Conservation (phyloP, 2,888 invertebrate genomes). For the Drosophila phalerata region DNA sequence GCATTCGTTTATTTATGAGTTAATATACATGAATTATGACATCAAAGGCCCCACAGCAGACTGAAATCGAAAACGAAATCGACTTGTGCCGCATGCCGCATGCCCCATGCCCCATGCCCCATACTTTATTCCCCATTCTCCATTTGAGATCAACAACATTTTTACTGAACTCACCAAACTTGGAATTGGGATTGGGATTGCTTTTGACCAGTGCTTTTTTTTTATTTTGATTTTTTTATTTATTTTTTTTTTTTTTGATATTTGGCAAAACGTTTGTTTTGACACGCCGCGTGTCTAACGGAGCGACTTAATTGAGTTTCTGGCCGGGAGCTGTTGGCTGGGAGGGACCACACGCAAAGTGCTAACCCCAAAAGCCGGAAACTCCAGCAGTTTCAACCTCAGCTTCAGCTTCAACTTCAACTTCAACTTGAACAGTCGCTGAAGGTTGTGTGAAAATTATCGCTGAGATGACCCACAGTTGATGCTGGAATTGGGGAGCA, state of each 20-base stretch:
- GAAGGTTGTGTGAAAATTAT: conserved; percentile 74
- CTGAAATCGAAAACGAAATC: conserved; percentile 64
- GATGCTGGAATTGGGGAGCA: conserved; percentile 44
- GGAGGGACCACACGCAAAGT: conserved; percentile 69
- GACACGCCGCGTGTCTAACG: conserved; percentile 78
- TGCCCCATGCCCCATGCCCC: conserved; percentile 3
- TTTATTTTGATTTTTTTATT: conserved; percentile 1
- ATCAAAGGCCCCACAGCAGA: conserved; percentile 78
- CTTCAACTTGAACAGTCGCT: neutral
- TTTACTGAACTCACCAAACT: conserved; percentile 36
- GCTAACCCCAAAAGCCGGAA: conserved; percentile 50
- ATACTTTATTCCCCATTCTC: neutral
- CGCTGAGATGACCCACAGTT: conserved; percentile 35
- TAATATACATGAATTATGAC: conserved; percentile 85
- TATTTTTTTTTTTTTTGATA: conserved; percentile 26
- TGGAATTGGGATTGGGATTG: conserved; percentile 9
- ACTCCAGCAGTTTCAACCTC: conserved; percentile 32
- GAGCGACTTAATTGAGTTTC: conserved; percentile 79
- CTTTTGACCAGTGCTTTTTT: conserved; percentile 5
- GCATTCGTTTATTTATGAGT: conserved; percentile 84
- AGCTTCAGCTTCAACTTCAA: conserved; percentile 36
- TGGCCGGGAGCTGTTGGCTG: conserved; percentile 59
- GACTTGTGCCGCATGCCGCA: conserved; percentile 66
- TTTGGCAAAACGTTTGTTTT: conserved; percentile 77
- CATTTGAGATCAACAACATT: conserved; percentile 26